phyloP scores from a whole-genome alignment of 2,888 invertebrate genomes.

The Cetonia aurata region DNA sequence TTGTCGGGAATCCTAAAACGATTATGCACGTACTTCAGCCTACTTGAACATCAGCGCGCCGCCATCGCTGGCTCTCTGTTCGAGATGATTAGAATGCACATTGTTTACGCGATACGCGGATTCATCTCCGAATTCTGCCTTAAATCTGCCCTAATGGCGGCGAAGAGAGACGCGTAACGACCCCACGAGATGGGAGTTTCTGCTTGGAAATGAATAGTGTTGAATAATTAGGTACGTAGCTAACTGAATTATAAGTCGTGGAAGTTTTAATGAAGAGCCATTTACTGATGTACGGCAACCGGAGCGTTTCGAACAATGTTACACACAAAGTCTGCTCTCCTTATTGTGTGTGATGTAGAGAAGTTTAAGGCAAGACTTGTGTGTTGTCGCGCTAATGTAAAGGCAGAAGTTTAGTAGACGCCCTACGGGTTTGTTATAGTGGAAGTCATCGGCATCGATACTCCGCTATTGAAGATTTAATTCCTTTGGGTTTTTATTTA shows the following conservation, averaged over 20 bases:
- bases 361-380: conserved; percentile 7
- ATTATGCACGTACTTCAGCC: too few relatives aligned
- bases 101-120: conserved; percentile 1
- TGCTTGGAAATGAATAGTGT: conserved; percentile 22
- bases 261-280: conserved; percentile 38
- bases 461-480: too few relatives aligned
- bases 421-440: too few relatives aligned
- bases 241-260: conserved; percentile 40
- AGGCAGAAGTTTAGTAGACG: too few relatives aligned
- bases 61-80: too few relatives aligned
- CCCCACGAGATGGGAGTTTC: not conserved
- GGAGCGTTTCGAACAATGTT: conserved; percentile 7
- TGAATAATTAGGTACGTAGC: conserved; percentile 36
- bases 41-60: too few relatives aligned
- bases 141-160: conserved; percentile 10
- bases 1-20: too few relatives aligned
- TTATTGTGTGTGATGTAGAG: conserved; percentile 10
- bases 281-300: conserved; percentile 31
- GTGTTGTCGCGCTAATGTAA: too few relatives aligned
- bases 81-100: not conserved
- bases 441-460: too few relatives aligned
- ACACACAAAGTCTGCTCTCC: not conserved
- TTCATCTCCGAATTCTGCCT: conserved; percentile 5
- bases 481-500: too few relatives aligned
- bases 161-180: conserved; percentile 10